Base-by-base conservation (phyloP, 1,140 invertebrate genomes). In the Trichoplusia ni region DNA sequence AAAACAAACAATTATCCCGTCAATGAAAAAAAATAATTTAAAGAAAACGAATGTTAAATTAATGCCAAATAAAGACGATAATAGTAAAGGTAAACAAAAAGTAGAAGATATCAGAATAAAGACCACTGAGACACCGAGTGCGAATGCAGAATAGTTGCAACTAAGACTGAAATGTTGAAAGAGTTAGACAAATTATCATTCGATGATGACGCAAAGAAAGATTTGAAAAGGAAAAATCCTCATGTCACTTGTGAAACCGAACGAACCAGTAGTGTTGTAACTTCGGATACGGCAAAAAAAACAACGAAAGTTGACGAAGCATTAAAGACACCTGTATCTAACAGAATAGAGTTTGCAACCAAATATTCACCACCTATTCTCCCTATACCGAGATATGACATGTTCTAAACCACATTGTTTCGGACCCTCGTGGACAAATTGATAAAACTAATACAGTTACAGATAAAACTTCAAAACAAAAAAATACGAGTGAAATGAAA, bases 351-450 rank as follows among this genome's bases (percentile, higher is more conserved):
- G 7, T 38, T 54, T 58, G 37, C 7, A 61, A 35, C 33, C 23
- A 64, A 62, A 23, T 84, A 84, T 62, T 82, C 81, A 4, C 73
- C 79, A 9, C 71, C 81, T 8, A 77, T 84, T 44, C 71, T 81
- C 29, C 78, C 79, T 9, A 84, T 82, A 63, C 72, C 72, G 5
- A 70, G 73, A 2, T 79, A 71, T 64, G n/a, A 75, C 27, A 71
- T 33, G 46, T 61, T 1, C 51, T 69, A 8, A 18, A 46, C 11
- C 23, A 13, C 13, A 16, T 40, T n/a, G 19, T 6, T 6, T 9
- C 4, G 11, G 13, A 31, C 1, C 2, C 11, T 8, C 8, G 25
- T 21, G n/a, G 19, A 6, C 4, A 54, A 38, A 31, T 18, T 51
- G 2, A 7, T 13, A 11, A 2, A 16, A 14, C 2, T 6, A 19